Base-by-base conservation (phyloP, 2,888 invertebrate species). In the Polylopha cassiicola region DNA sequence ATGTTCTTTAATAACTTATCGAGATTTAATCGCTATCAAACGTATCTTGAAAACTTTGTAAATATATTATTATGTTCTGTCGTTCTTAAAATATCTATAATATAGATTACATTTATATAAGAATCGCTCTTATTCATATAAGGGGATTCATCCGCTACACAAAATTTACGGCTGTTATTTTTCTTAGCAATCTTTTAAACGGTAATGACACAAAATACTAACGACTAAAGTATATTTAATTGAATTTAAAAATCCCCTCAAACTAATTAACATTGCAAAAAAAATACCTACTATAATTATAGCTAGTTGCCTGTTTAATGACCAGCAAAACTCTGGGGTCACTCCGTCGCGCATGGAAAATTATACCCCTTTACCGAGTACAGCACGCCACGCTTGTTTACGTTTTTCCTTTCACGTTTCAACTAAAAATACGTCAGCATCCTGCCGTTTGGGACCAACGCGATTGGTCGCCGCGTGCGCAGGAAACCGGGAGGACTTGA, bases 391-490 rank as follows among this genome's bases (percentile, higher is more conserved):
- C 60, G 70, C 73, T 74, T 84, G 84, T 85, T 85, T 84, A 84
- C 81, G 77, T 80, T 82, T 79, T 77, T 73, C 72, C 65, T 75
- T 70, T 77, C 82, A 84, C 78, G 82, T 74, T 81, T 73, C 66
- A 56, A 68, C 84, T 85, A 84, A 80, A 84, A 84, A 84, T 84
- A 85, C 74, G 72, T 69, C 58, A 75, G 73, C 76, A 78, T 84
- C 82, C 84, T 85, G 77, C 78, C 84, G 84, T 80, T 85, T 85
- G 78, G 72, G 81, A 67, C 70, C 68, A 65, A 59, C 72, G 75
- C 72, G 49, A 85, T 85, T 85, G 84, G 84, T 67, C 74, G 61
- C 58, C 66, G 72, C 67, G 41, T 45, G 65, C 72, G 72, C 73
- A 78, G 78, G 81, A 75, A 76, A 50, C 66, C 57, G 70, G 64